Base-by-base conservation (phyloP, 2,888 invertebrate species). In the Hypomecis atomaria region DNA sequence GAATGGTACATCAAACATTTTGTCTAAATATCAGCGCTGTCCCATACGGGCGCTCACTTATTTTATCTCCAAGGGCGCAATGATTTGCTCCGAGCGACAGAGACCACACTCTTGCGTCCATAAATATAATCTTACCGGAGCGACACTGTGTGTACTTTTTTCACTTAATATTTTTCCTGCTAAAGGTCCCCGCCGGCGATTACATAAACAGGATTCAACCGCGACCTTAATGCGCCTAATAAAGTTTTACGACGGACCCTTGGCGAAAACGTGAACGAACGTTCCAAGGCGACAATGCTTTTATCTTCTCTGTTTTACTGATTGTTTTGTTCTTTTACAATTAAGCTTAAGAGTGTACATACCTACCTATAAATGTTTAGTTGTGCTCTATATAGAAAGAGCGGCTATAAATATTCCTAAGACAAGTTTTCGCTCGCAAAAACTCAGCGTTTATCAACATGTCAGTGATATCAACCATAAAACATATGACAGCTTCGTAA, bases 171-270 rank as follows among this genome's bases (percentile, higher is more conserved):
- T 92, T 91, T 91, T 90, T 86, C 85, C 83, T 85, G 85, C 78
- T 87, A 89, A 89, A 90, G 90, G 90, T 90, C 88, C 87, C 91
- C 82, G 82, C 83, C 86, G 90, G 87, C 90, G 91, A 92, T 92
- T 92, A 92, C 92, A 92, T 91, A 92, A 91, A 92, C 91, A 92
- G 90, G 91, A 91, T 90, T 90, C 91, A 90, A 91, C 91, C 89
- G 87, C 89, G 90, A 90, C 90, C 92, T 89, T 92, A 91, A 92
- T 91, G 89, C 87, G 88, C 82, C 89, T 92, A 92, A 92, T 92
- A 92, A 92, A 92, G 90, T 91, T 92, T 92, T 91, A 92, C 88
- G 92, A 90, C 80, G 84, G 88, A 88, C 90, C 91, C 92, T 90
- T 87, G 87, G 88, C 86, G 84, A 88, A 88, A 90, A 90, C 90